phyloP scores from a whole-genome alignment of 2,888 invertebrate species.

The Zelleria hepariella region DNA sequence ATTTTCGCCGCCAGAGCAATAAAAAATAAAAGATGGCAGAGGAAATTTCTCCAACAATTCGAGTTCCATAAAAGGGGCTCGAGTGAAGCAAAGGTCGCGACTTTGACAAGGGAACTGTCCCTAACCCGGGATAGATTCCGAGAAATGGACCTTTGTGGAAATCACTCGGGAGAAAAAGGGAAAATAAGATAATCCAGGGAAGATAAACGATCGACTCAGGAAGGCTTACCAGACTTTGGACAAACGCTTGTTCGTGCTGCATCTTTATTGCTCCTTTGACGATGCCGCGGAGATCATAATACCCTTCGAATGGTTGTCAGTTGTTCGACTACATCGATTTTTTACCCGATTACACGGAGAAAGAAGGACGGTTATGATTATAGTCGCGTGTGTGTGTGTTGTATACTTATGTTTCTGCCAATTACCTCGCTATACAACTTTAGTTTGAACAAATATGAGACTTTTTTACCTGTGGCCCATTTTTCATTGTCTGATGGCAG shows the following conservation, averaged over 20 bases:
- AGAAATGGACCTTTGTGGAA: constrained; percentile 1
- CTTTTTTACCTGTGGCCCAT: too few relatives aligned
- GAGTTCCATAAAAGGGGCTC: not conserved
- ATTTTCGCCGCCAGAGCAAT: constrained; percentile 1
- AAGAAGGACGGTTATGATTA: too few relatives aligned
- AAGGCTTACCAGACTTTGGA: not conserved
- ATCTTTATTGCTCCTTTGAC: not conserved
- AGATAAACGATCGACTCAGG: constrained; percentile 2
- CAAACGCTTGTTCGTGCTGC: not conserved
- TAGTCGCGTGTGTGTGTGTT: too few relatives aligned
- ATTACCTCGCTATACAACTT: too few relatives aligned
- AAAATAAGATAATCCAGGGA: constrained; percentile 5
- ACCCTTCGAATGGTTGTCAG: not conserved
- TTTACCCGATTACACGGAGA: too few relatives aligned
- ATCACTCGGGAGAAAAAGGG: constrained; percentile 5
- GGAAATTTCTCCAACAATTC: constrained; percentile 1
- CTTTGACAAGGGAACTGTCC: constrained; percentile 7
- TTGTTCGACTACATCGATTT: too few relatives aligned
- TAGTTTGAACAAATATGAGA: too few relatives aligned
- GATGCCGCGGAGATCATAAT: not conserved
- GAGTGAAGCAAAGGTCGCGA: constrained; percentile 1
- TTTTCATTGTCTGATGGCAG: too few relatives aligned
- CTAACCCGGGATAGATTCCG: constrained; percentile 3
- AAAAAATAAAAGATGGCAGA: constrained; percentile 5
- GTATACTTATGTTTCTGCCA: too few relatives aligned